Conservation (phyloP, 2,888 invertebrate species). For the Epistrophe eligans region DNA sequence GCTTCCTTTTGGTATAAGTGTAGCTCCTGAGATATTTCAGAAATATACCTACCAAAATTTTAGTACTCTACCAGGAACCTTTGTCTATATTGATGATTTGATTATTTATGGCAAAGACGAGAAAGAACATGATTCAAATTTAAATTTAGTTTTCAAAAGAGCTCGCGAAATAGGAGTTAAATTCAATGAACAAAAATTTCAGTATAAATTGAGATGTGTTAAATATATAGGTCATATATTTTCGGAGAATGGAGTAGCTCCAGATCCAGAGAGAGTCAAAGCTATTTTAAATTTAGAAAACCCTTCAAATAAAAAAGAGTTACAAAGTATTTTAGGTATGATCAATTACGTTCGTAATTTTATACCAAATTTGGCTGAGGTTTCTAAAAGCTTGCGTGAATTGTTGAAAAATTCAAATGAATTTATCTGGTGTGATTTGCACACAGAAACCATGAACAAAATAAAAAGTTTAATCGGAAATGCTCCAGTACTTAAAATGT, state of each 20-base stretch:
- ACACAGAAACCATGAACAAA: constrained; percentile 35
- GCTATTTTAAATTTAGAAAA: constrained; percentile 51
- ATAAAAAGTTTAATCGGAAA: constrained; percentile 56
- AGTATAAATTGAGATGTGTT: constrained; percentile 71
- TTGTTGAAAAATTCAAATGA: constrained; percentile 59
- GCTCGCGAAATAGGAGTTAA: constrained; percentile 2
- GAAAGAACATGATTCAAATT: constrained; percentile 75
- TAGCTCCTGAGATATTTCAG: constrained; percentile 77
- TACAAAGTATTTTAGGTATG: constrained; percentile 61
- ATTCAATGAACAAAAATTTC: constrained; percentile 51
- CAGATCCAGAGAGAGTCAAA: neutral
- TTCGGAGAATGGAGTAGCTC: constrained; percentile 48
- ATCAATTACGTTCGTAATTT: constrained; percentile 67
- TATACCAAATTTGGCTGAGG: constrained; percentile 61
- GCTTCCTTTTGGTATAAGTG: constrained; percentile 77
- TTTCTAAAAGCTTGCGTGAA: constrained; percentile 58
- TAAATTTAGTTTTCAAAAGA: constrained; percentile 74
- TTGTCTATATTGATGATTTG: too few relatives aligned
- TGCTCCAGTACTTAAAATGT: constrained; percentile 33
- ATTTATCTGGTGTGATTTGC: constrained; percentile 46
- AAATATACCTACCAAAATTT: constrained; percentile 75
- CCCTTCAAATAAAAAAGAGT: constrained; percentile 47
- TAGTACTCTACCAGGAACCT: constrained; percentile 26
- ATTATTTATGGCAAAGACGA: constrained; percentile 9
- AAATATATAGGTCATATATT: constrained; percentile 77